phyloP scores from a whole-genome alignment of 2,888 invertebrate species.

The Willowsia nigromaculata region DNA sequence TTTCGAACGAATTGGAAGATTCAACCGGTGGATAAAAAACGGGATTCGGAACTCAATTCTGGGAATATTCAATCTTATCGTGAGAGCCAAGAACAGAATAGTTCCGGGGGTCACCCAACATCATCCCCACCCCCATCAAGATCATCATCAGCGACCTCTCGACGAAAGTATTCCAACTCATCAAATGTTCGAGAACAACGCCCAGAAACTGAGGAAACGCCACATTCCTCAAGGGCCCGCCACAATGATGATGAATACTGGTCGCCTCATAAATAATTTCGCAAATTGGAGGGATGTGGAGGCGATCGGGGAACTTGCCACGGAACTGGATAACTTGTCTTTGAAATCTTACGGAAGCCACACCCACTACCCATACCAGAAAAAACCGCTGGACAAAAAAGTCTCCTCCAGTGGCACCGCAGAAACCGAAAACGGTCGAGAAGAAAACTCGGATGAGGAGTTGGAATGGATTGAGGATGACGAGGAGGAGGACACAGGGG shows the following conservation, averaged over 20 bases:
- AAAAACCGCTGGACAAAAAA: background rate
- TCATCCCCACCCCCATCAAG: too few relatives aligned
- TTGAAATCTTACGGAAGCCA: conserved; percentile 78
- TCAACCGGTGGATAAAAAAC: conserved; percentile 90
- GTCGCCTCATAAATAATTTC: conserved; percentile 68
- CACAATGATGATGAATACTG: too few relatives aligned
- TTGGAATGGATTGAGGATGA: background rate
- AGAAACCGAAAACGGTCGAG: background rate
- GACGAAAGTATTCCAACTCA: too few relatives aligned
- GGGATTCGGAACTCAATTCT: conserved; percentile 53
- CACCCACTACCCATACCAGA: conserved; percentile 51
- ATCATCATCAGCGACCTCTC: too few relatives aligned
- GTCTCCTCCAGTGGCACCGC: background rate
- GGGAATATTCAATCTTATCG: conserved; percentile 38
- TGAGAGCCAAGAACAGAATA: conserved; percentile 87
- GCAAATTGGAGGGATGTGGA: conserved; percentile 46
- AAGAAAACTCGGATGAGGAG: background rate
- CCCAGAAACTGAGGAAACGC: too few relatives aligned
- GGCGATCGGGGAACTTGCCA: conserved; percentile 27
- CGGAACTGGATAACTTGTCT: conserved; percentile 70
- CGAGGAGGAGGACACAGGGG: conserved; percentile 11
- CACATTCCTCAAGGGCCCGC: too few relatives aligned
- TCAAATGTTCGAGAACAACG: too few relatives aligned
- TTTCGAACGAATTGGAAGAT: conserved; percentile 95
- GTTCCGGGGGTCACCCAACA: too few relatives aligned